These are phyloP conservation scores for Itoplectis maculator DNA, from an alignment of 2,888 invertebrate genomes.

Conservation along the genomic window DNA sequence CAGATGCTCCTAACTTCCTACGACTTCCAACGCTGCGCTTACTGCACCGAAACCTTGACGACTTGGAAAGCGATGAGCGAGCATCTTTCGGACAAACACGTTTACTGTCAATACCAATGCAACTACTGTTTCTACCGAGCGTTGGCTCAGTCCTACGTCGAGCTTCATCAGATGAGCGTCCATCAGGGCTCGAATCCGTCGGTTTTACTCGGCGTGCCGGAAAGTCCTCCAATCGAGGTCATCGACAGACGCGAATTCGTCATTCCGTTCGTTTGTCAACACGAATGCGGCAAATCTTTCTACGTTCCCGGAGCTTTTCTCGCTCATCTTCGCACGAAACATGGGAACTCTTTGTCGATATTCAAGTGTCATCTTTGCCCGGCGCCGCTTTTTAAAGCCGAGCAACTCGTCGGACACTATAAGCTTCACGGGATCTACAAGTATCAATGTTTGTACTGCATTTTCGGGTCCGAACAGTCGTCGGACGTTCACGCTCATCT, in stretches of 20 bases:
- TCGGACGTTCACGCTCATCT: conserved; percentile 85
- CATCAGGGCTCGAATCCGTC: conserved; percentile 59
- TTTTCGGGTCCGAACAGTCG: conserved; percentile 81
- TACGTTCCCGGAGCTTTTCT: conserved; percentile 81
- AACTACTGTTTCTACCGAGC: conserved; percentile 89
- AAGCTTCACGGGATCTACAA: conserved; percentile 83
- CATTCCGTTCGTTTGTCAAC: conserved; percentile 80
- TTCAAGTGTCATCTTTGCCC: conserved; percentile 85
- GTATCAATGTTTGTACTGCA: conserved; percentile 86
- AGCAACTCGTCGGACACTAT: conserved; percentile 82
- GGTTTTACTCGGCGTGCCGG: conserved; percentile 67
- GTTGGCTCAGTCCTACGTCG: conserved; percentile 87
- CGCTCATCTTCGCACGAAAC: conserved; percentile 79
- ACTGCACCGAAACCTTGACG: conserved; percentile 86
- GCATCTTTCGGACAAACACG: conserved; percentile 88
- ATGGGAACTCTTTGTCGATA: conserved; percentile 65
- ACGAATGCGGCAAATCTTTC: conserved; percentile 81
- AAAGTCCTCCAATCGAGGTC: conserved; percentile 72
- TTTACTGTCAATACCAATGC: conserved; percentile 88
- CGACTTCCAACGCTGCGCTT: conserved; percentile 86
- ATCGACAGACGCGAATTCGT: conserved; percentile 76
- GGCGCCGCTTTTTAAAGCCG: conserved; percentile 80
- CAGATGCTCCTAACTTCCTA: conserved; percentile 78
- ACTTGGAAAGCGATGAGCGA: conserved; percentile 85
- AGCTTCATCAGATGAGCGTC: conserved; percentile 86